Evolutionary conservation across 2,888 invertebrate genomes (phyloP).

Genomic region (Schizotus pectinicornis): DNA sequence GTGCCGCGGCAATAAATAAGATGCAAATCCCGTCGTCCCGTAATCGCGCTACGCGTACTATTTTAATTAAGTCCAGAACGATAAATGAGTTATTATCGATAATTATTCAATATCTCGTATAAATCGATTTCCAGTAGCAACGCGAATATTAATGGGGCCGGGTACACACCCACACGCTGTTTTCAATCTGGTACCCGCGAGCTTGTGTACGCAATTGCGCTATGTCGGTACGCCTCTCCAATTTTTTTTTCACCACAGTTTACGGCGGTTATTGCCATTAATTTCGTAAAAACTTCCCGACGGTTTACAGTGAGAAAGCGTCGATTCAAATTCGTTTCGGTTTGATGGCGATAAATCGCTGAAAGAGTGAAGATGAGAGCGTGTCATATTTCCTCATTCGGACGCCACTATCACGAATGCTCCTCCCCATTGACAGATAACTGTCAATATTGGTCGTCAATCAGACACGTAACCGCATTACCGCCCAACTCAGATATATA

Average conservation of each 20-base stretch:
- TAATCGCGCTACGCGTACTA: slow-evolving; percentile 27
- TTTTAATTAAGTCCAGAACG: slow-evolving; percentile 45
- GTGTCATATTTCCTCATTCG: slow-evolving; percentile 25
- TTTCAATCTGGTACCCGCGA: slow-evolving; percentile 11
- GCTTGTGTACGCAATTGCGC: too few species aligned
- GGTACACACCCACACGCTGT: slow-evolving; percentile 15
- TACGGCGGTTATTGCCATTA: too few species aligned
- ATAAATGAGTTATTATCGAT: slow-evolving; percentile 46
- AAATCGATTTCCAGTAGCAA: slow-evolving; percentile 45
- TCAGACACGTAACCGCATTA: slow-evolving; percentile 52
- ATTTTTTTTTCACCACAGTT: too few species aligned
- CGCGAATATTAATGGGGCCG: slow-evolving; percentile 20
- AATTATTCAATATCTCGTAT: slow-evolving; percentile 45
- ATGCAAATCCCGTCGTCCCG: slow-evolving; percentile 15
- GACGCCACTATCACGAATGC: slow-evolving; percentile 16
- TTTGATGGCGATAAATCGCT: not conserved
- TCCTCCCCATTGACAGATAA: slow-evolving; percentile 55
- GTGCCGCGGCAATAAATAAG: slow-evolving; percentile 25
- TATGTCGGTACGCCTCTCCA: too few species aligned
- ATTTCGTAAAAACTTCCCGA: too few species aligned
- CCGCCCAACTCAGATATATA: slow-evolving; percentile 37
- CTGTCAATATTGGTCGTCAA: slow-evolving; percentile 55
- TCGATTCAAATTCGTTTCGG: too few species aligned
- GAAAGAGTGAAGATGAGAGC: not conserved
- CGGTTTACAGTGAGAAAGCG: too few species aligned